Evolutionary conservation across 2,113 vertebrate species (phyloP).

Genomic region (Notiomystis cincta): DNA sequence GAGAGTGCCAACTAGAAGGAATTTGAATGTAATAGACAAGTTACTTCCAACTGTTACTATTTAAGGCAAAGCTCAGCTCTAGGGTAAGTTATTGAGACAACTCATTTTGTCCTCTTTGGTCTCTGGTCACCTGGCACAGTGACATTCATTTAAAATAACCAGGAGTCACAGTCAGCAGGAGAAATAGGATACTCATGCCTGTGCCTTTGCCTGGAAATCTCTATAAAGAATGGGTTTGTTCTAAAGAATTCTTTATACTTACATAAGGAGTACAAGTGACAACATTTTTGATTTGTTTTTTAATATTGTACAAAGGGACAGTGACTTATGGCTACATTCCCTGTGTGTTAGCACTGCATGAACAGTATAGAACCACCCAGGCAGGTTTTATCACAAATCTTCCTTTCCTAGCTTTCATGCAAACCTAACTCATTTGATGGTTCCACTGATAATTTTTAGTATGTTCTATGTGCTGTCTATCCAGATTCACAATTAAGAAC

Average conservation of each 20-base stretch:
- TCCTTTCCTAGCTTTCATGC: not conserved
- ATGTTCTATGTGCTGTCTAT: not conserved
- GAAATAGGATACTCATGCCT: not conserved
- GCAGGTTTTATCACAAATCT: not conserved
- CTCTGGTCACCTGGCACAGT: not conserved
- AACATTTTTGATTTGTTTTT: not conserved
- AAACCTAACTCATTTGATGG: not conserved
- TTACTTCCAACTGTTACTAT: not conserved
- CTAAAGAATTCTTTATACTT: not conserved
- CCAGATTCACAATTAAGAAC: not conserved
- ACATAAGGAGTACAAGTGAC: not conserved
- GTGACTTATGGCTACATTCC: not conserved
- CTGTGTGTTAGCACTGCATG: not conserved
- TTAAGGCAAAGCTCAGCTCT: not conserved
- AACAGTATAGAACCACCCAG: not conserved
- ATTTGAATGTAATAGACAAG: not conserved
- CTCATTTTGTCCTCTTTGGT: not conserved
- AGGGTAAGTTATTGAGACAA: not conserved
- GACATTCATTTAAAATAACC: not conserved
- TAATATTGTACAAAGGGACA: not conserved
- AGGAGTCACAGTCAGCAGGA: not conserved
- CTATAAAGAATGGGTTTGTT: not conserved
- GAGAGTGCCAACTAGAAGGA: not conserved
- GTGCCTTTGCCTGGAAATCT: not conserved
- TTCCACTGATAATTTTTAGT: not conserved